Percentiles rank a stretch among this genome's conserved stretches.
phyloP scores from a whole-genome alignment of 2,797 vertebrate species.

The Prionace glauca region DNA sequence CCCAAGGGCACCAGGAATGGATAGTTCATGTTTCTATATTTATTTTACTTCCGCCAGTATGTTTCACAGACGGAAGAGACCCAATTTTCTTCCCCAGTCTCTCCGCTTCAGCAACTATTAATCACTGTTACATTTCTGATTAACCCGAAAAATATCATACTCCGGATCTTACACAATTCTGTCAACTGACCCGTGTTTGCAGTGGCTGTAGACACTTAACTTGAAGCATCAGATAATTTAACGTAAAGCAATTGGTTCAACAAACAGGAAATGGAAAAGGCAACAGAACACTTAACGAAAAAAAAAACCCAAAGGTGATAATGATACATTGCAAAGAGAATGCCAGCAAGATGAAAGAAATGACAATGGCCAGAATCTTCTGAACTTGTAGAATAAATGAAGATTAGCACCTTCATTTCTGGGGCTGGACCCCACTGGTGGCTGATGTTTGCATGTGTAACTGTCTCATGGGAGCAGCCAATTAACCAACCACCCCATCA shows the following conservation, averaged over 20 bases:
- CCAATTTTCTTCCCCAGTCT: neutral
- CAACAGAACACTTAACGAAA: neutral
- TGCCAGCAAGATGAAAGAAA: neutral
- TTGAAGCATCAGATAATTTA: neutral
- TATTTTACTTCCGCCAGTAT: neutral
- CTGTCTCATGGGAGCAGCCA: no score
- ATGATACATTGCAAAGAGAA: neutral
- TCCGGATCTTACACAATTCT: neutral
- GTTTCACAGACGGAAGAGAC: neutral
- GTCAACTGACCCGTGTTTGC: neutral
- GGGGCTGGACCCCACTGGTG: no score
- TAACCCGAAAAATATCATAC: neutral
- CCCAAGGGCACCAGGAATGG: neutral
- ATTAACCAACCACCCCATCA: no score
- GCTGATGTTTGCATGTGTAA: neutral
- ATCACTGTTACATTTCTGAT: neutral
- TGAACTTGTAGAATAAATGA: neutral
- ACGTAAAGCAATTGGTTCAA: neutral
- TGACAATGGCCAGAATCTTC: neutral
- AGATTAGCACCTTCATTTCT: neutral
- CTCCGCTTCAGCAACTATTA: neutral
- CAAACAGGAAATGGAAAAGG: neutral
- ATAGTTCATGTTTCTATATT: constrained; percentile 1
- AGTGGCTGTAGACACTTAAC: neutral
- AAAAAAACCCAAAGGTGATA: neutral